Conservation (phyloP, 2,888 invertebrate species). For the Xanthia togata region DNA sequence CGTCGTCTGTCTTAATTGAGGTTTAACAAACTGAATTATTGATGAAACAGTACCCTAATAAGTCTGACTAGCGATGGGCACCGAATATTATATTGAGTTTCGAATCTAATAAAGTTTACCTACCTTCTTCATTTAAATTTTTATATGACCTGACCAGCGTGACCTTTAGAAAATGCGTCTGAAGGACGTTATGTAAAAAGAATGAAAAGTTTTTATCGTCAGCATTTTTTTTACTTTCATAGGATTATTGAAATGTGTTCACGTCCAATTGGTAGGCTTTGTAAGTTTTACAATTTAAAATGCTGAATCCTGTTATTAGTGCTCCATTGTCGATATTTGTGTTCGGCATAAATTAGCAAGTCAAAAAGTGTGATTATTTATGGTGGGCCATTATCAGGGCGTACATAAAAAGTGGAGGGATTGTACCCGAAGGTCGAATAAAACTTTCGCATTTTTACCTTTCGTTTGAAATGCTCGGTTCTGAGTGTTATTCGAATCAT, state of each 20-base stretch:
- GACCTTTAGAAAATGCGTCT: conserved; percentile 40
- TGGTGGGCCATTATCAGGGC: conserved; percentile 50
- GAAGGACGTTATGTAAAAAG: conserved; percentile 46
- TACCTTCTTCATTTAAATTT: conserved; percentile 47
- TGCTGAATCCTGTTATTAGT: conserved; percentile 54
- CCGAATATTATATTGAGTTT: conserved; percentile 42
- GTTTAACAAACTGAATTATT: conserved; percentile 54
- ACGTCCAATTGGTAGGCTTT: conserved; percentile 35
- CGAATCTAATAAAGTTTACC: conserved; percentile 22
- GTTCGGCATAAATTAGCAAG: conserved; percentile 57
- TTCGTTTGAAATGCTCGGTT: conserved; percentile 24
- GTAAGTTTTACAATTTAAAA: conserved; percentile 51
- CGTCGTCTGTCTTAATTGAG: conserved; percentile 44
- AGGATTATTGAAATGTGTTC: conserved; percentile 49
- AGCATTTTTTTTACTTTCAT: conserved; percentile 39
- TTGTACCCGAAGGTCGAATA: conserved; percentile 47
- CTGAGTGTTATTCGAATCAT: conserved; percentile 22
- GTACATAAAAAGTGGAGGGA: conserved; percentile 50
- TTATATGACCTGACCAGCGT: conserved; percentile 30
- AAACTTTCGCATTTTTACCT: conserved; percentile 38
- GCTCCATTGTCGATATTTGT: conserved; percentile 52
- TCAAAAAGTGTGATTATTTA: conserved; percentile 61
- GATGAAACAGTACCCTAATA: conserved; percentile 39
- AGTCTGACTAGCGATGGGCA: conserved; percentile 21
- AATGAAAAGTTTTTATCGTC: conserved; percentile 37